Percentiles rank a stretch among this genome's conserved stretches.
phyloP scores from a whole-genome alignment of 1,140 invertebrate genomes.

The Asbolus verrucosus region DNA sequence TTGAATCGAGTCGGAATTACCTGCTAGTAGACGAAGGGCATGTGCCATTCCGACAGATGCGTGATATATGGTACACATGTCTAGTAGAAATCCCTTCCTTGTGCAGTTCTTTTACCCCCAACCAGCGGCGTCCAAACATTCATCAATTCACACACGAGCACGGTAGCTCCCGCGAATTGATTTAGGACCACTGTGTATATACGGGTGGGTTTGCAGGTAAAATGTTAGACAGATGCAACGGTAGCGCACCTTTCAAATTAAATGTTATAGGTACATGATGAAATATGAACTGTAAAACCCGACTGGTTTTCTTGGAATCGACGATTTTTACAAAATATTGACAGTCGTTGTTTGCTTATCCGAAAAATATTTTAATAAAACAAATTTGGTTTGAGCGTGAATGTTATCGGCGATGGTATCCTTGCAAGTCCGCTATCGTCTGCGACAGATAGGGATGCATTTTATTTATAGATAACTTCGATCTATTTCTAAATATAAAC shows the following conservation, averaged over 20 bases:
- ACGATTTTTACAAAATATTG: no score
- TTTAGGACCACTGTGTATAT: conserved; percentile 4
- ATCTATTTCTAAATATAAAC: conserved; percentile 30
- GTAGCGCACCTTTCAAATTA: conserved; percentile 41
- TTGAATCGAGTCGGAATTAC: conserved; percentile 11
- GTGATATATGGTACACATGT: conserved; percentile 32
- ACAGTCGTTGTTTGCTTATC: no score
- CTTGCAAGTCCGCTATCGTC: conserved; percentile 1
- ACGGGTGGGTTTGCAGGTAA: no score
- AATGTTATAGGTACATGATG: not conserved
- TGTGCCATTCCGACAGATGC: conserved; percentile 27
- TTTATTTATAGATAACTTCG: conserved; percentile 37
- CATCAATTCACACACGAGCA: no score
- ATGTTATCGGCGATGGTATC: not conserved
- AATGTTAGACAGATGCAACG: conserved; percentile 35
- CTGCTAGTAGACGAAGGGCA: conserved; percentile 15
- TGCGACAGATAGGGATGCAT: conserved; percentile 33
- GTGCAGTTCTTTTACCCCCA: no score
- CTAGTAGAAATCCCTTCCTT: conserved; percentile 14
- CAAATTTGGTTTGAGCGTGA: no score
- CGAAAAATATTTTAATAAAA: no score
- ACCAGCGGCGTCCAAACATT: no score
- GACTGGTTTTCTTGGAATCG: no score
- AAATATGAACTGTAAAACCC: no score
- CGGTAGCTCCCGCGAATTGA: no score